phyloP scores from a whole-genome alignment of 2,888 invertebrate species.

The Caenorhabditis sp. region DNA sequence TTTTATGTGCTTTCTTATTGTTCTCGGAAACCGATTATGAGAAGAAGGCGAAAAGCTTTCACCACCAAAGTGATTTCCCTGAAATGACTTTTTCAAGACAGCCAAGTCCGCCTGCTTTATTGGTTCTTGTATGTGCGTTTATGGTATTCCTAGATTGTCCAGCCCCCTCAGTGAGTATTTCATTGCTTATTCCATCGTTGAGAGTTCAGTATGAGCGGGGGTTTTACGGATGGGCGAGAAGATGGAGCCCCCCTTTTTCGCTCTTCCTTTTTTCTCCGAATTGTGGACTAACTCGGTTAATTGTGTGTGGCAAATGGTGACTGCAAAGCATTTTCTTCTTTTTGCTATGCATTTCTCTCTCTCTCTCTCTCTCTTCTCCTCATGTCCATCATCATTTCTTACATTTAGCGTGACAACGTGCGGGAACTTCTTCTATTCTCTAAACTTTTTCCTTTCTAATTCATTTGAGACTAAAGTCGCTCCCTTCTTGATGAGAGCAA shows the following conservation, averaged over 20 bases:
- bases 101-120: no score
- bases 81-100: background rate
- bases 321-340: slow-evolving; percentile 31
- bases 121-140: no score
- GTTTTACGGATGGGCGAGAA: background rate
- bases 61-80: background rate
- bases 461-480: background rate
- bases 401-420: slow-evolving; percentile 7
- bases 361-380: background rate
- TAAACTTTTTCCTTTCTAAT: background rate
- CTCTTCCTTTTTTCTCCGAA: slow-evolving; percentile 17
- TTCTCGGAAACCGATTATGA: slow-evolving; percentile 10
- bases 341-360: slow-evolving; percentile 18
- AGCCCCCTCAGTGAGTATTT: background rate
- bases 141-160: no score
- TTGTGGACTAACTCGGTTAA: slow-evolving; percentile 51
- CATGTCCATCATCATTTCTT: slow-evolving; percentile 9
- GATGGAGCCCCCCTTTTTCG: background rate
- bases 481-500: background rate
- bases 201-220: no score
- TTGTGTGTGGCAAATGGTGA: slow-evolving; percentile 48
- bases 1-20: slow-evolving; percentile 9
- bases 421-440: slow-evolving; percentile 6
- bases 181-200: slow-evolving; percentile 17
- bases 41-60: background rate